Evolutionary conservation across 2,888 invertebrate genomes (phyloP), one percentile per base, ranked within the genome.

Genomic region (Apodemia zela): DNA sequence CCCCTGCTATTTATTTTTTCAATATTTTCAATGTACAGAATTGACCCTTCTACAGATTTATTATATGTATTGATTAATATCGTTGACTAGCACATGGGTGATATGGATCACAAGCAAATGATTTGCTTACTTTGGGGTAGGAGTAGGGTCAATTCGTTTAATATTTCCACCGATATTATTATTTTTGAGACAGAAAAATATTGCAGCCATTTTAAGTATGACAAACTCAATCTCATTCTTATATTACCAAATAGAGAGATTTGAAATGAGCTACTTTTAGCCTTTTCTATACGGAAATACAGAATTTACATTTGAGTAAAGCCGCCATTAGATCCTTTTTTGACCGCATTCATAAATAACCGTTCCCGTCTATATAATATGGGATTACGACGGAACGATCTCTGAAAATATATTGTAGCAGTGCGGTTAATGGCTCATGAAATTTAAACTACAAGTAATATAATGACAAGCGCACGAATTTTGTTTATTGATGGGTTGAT

Each of bases 351-450:
- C 54, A 54, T 54, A 54, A 54, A 54, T 54, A 54, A 54, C 54
- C 54, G 54, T 25, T 25, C 54, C 54, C 54, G 54, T 54, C 25
- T 51, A 51, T 54, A 54, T 54, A 54, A 54, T 54, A 54, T 54
- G 54, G 54, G 54, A 54, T 54, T 54, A 54, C 54, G 21, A 54
- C 25, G 54, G 21, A 54, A 54, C 67, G 65, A 68, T 67, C 68
- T 67, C 67, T 63, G 66, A 65, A 65, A 67, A 67, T 67, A 67
- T 67, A 67, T 68, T 65, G 66, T 63, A 66, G 64, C 68, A 67
- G 65, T 68, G 66, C 63, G 66, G 65, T 67, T 68, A 68, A 68
- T 68, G 67, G 68, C 59, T 62, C 66, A 65, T 65, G 65, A 68
- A 68, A 68, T 67, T 68, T 68, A 54, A 54, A 54, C 54, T 25